Evolutionary conservation across 2,797 vertebrate species (phyloP).

Genomic region (Malurus splendens): DNA sequence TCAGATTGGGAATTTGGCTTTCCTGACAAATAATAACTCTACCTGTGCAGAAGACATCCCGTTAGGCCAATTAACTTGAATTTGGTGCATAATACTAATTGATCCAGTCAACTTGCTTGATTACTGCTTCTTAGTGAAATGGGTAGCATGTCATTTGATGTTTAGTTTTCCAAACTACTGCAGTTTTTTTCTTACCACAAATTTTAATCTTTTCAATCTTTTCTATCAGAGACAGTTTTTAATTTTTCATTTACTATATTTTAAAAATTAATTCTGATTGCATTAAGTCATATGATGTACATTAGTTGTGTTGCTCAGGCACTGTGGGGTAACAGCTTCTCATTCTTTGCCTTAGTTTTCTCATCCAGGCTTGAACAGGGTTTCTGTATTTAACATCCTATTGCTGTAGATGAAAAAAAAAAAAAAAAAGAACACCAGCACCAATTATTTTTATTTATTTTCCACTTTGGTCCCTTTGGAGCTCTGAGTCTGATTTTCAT

Average conservation of each 20-base stretch:
- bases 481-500: constrained; percentile 8
- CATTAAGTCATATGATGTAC: not conserved
- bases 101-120: not conserved
- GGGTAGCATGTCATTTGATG: not conserved
- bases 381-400: not conserved
- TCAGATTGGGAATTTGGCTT: not conserved
- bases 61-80: not conserved
- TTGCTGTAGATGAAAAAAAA: not conserved
- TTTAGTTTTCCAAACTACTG: not conserved
- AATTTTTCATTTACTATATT: not conserved
- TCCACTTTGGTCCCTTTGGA: not conserved
- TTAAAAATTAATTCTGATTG: not conserved
- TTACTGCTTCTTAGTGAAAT: not conserved
- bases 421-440: not conserved
- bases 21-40: not conserved
- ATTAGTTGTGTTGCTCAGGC: not conserved
- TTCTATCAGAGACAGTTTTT: not conserved
- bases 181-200: not conserved
- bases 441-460: constrained; percentile 24
- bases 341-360: not conserved
- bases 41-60: not conserved
- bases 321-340: not conserved
- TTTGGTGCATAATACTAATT: not conserved
- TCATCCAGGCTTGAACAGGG: not conserved
- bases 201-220: not conserved